Conservation (phyloP, 2,888 invertebrate genomes). For the Branchipolynoe longqiensis region DNA sequence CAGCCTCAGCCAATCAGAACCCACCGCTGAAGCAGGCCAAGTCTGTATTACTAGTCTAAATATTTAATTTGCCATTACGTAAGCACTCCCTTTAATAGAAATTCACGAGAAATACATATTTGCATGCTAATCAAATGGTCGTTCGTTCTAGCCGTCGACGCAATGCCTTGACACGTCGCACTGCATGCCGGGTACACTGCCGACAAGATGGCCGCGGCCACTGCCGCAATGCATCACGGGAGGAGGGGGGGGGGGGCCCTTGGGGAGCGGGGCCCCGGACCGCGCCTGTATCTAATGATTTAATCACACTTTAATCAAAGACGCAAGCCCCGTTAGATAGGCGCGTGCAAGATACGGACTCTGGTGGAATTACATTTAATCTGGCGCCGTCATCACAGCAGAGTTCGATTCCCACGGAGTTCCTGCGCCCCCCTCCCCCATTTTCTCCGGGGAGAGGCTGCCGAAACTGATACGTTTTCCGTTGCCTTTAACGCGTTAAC, state of each 20-base stretch:
- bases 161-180: not conserved
- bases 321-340: slow-evolving; percentile 5
- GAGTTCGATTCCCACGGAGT: slow-evolving; percentile 25
- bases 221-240: slow-evolving; percentile 46
- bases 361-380: slow-evolving; percentile 36
- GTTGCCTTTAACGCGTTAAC: no score
- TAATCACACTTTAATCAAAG: slow-evolving; percentile 47
- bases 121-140: slow-evolving; percentile 31
- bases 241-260: not conserved
- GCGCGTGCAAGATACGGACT: slow-evolving; percentile 40
- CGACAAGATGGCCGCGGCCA: slow-evolving; percentile 18
- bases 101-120: slow-evolving; percentile 47
- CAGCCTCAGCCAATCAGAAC: not conserved
- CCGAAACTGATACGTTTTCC: no score
- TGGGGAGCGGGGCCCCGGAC: slow-evolving; percentile 24
- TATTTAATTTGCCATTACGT: slow-evolving; percentile 37
- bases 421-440: no score
- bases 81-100: not conserved
- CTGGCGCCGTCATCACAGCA: slow-evolving; percentile 34
- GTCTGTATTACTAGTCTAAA: slow-evolving; percentile 17
- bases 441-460: no score
- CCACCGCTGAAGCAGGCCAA: not conserved
- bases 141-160: not conserved
- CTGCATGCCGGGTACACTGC: slow-evolving; percentile 35
- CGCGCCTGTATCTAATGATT: slow-evolving; percentile 43